Percentiles rank a stretch among this genome's conserved stretches.
Conservation (phyloP, 2,113 vertebrate species). For the Cyrtonyx montezumae region DNA sequence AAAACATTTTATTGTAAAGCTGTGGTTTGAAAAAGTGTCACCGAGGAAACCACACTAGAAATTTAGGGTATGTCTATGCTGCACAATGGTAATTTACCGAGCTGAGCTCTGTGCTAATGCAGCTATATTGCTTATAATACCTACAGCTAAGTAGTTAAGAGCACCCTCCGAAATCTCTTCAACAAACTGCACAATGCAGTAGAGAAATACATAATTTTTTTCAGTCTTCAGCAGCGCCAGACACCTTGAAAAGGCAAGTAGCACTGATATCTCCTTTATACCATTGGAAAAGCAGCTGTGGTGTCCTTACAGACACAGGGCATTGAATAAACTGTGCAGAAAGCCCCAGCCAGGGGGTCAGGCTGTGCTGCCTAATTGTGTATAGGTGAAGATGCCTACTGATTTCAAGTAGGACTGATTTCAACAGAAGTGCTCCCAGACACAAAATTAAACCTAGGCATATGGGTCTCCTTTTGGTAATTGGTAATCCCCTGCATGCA, state of each 20-base stretch:
- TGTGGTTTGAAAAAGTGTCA: not conserved
- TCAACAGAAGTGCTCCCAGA: not conserved
- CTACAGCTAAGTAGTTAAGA: constrained; percentile 43
- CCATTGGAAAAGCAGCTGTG: not conserved
- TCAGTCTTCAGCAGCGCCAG: not conserved
- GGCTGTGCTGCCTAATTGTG: not conserved
- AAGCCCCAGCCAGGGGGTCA: not conserved
- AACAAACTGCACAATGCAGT: not conserved
- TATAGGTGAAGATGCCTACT: not conserved
- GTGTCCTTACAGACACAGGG: not conserved
- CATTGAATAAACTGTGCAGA: not conserved
- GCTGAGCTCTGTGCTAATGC: constrained; percentile 38
- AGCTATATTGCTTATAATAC: constrained; percentile 15
- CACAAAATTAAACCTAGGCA: not conserved
- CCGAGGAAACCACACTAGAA: constrained; percentile 25
- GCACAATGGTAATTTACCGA: constrained; percentile 23
- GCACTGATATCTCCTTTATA: not conserved
- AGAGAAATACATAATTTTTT: not conserved
- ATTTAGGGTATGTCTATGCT: constrained; percentile 26
- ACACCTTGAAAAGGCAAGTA: constrained; percentile 7
- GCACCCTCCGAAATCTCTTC: not conserved
- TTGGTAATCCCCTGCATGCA: not conserved
- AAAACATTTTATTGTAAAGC: constrained; percentile 28
- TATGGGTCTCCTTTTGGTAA: not conserved
- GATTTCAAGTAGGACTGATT: not conserved